Base-by-base conservation (phyloP, 2,888 invertebrate species). In the Leptopterna dolabrata region DNA sequence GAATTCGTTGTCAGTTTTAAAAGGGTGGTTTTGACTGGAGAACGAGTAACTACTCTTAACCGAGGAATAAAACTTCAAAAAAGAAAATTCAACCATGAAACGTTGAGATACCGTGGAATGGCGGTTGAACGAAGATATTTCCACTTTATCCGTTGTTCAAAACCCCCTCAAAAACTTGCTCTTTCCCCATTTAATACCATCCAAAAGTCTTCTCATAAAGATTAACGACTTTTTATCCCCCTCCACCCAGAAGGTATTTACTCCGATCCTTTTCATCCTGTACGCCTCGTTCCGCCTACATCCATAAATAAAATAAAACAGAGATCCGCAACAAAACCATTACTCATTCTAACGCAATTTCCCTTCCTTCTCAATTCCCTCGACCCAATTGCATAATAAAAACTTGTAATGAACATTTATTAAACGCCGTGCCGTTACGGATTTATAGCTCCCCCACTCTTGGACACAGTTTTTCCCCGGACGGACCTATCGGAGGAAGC, bases 281-380 rank as follows among this genome's bases (percentile, higher is more conserved):
- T 36, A 36, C 36, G 4, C 24, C 71, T 78, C 27, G 36, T 36
- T 45, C 78, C 30, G 36, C 16, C 27, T n/a, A 7, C 7, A 45
- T 19, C 41, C 73, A 76, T 85, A 85, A 85, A 85, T 76, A 76
- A 85, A 85, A 73, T 85, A 70, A 83, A 70, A 83, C 63, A 63
- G 45, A 36, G 76, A 41, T 36, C 45, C 73, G 51, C 76, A 85
- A 76, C 81, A 45, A 55, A 63, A 63, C 78, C 81, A 78, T 86
- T 51, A 63, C 70, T 86, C 86, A 86, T 78, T 80, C 45, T 80
- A 45, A 63, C 70, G 51, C 80, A 55, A 87, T 91, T 93, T 94
- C 90, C 91, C 94, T 83, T 45, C 83, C 27, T 63, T 81, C 55
- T 41, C 83, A 41, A 70, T 70, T 78, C 41, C 45, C 45, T 29